Evolutionary conservation across 2,888 invertebrate species (phyloP).

Genomic region (Coleophora deauratella): DNA sequence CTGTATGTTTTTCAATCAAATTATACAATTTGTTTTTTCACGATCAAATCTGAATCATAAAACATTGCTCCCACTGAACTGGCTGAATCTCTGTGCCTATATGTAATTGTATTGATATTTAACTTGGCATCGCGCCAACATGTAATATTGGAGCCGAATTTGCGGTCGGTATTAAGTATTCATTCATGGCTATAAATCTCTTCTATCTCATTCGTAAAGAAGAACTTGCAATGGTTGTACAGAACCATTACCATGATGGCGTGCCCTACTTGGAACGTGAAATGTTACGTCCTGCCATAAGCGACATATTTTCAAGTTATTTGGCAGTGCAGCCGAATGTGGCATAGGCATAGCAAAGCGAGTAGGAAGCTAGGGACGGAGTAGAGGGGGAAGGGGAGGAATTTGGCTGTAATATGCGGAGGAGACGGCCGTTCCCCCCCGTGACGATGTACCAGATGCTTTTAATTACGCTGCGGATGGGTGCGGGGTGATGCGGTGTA

Average conservation of each 20-base stretch:
- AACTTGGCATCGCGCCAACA: constrained; percentile 46
- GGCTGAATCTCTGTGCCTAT: constrained; percentile 21
- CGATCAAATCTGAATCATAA: constrained; percentile 4
- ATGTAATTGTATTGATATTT: constrained; percentile 51
- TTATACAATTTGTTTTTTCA: constrained; percentile 6
- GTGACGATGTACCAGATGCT: constrained; percentile 43
- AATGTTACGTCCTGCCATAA: constrained; percentile 17
- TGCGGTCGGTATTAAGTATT: constrained; percentile 53
- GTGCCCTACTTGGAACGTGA: constrained; percentile 20
- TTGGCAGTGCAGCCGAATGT: constrained; percentile 38
- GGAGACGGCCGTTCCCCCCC: constrained; percentile 38
- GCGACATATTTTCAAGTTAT: constrained; percentile 30
- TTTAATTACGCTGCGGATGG: constrained; percentile 43
- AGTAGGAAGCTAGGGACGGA: constrained; percentile 14
- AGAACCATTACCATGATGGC: constrained; percentile 28
- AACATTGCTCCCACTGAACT: constrained; percentile 3
- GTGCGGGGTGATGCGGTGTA: constrained; percentile 26
- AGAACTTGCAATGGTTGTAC: constrained; percentile 19
- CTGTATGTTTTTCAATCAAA: background rate
- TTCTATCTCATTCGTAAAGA: constrained; percentile 49
- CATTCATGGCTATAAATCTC: constrained; percentile 56
- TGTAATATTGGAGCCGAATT: constrained; percentile 46
- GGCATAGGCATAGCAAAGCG: constrained; percentile 20
- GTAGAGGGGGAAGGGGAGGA: constrained; percentile 22
- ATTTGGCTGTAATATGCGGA: constrained; percentile 43